Percentiles rank a stretch among this genome's conserved stretches.
Conservation (phyloP, 2,888 invertebrate genomes). For the Noctua janthe region DNA sequence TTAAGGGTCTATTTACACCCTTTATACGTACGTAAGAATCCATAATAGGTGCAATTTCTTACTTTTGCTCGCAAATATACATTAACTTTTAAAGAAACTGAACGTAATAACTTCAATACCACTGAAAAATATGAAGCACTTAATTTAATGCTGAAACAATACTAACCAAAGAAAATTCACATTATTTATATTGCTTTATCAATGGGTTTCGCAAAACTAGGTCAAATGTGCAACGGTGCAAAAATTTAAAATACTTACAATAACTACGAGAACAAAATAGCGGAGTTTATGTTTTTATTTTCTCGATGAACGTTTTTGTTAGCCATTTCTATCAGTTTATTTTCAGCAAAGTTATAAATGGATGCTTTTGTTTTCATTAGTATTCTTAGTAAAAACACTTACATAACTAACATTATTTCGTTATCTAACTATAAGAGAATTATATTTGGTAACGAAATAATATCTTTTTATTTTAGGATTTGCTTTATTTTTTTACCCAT, state of each 20-base stretch:
- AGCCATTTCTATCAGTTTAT: neutral
- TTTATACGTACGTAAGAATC: too few species aligned
- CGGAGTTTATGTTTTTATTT: neutral
- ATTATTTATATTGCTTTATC: conserved; percentile 12
- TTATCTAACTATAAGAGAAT: neutral
- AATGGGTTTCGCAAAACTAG: conserved; percentile 24
- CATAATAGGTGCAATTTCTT: too few species aligned
- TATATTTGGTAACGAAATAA: neutral
- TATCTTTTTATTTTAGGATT: neutral
- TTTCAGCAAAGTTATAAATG: neutral
- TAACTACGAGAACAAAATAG: conserved; percentile 33
- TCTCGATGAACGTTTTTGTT: neutral
- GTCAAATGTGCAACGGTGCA: conserved; percentile 32
- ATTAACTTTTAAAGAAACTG: too few species aligned
- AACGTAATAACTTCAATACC: too few species aligned
- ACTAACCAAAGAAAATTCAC: conserved; percentile 1
- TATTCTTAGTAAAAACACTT: neutral
- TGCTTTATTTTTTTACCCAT: neutral
- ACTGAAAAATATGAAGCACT: too few species aligned
- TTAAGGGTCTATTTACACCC: too few species aligned
- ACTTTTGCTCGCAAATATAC: too few species aligned
- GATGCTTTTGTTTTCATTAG: neutral
- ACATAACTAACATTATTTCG: neutral
- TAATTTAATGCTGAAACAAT: conserved; percentile 1
- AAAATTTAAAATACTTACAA: conserved; percentile 32